Conservation (phyloP, 1,140 invertebrate species). For the Pseudomyrmex sp. region DNA sequence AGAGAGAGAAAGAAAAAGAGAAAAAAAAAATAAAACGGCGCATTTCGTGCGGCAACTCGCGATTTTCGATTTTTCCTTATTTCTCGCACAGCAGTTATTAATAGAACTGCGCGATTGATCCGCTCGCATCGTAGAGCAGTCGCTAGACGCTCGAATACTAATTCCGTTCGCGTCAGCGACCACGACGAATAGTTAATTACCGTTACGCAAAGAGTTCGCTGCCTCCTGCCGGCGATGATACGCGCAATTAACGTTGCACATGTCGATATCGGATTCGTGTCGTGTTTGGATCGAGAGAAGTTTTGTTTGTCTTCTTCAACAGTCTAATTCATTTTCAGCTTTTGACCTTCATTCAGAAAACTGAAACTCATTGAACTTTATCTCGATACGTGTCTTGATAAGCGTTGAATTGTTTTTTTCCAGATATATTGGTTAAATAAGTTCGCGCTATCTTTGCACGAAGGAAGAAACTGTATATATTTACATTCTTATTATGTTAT, state of each 20-base stretch:
- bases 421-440: too few species aligned
- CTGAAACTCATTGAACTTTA: too few species aligned
- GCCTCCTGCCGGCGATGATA: not conserved
- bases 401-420: too few species aligned
- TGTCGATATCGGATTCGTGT: not conserved
- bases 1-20: too few species aligned
- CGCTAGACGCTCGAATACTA: conserved; percentile 42
- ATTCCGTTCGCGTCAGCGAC: conserved; percentile 49
- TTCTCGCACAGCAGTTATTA: not conserved
- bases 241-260: conserved; percentile 21
- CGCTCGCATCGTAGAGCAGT: conserved; percentile 26
- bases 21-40: not conserved
- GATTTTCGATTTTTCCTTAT: conserved; percentile 18
- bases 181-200: conserved; percentile 50
- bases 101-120: conserved; percentile 35
- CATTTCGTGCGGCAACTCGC: conserved; percentile 7
- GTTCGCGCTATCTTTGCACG: not conserved
- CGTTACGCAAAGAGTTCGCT: conserved; percentile 30
- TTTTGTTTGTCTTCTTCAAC: not conserved
- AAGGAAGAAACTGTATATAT: not conserved
- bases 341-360: not conserved
- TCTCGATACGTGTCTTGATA: too few species aligned
- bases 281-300: not conserved
- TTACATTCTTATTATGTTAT: conserved; percentile 29
- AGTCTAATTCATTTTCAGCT: not conserved